phyloP scores from a whole-genome alignment of 2,888 invertebrate genomes.

The Patella pellucida region DNA sequence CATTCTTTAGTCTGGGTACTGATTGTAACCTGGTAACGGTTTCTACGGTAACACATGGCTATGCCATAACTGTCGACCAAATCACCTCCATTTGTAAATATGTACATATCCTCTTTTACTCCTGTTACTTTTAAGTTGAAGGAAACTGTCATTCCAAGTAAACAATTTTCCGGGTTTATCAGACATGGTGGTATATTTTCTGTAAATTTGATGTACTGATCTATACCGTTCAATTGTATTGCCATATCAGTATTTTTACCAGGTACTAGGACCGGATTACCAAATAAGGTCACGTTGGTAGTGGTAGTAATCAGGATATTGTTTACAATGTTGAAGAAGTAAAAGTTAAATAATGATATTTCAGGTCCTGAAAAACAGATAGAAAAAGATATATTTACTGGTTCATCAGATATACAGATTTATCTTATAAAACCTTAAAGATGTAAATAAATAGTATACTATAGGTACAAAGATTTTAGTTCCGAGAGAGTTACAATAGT shows the following conservation, averaged over 20 bases:
- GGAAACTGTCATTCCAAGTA: conserved; percentile 41
- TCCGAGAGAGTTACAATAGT: no score
- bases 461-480: no score
- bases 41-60: neutral
- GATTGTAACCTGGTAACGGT: conserved; percentile 24
- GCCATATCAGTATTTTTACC: conserved; percentile 27
- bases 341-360: conserved; percentile 30
- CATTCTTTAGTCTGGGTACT: conserved; percentile 42
- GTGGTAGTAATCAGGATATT: conserved; percentile 36
- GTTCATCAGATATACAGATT: no score
- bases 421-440: no score
- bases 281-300: conserved; percentile 36
- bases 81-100: conserved; percentile 36
- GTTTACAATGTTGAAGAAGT: conserved; percentile 36
- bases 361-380: conserved; percentile 33
- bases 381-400: neutral
- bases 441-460: no score
- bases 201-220: conserved; percentile 41
- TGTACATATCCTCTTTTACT: conserved; percentile 41
- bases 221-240: conserved; percentile 37
- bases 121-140: conserved; percentile 40
- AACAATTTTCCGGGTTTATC: conserved; percentile 35
- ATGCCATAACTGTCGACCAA: neutral
- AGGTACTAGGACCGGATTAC: conserved; percentile 31
- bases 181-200: conserved; percentile 29